Conservation (phyloP, 2,888 invertebrate species). For the Spilarctia lutea region DNA sequence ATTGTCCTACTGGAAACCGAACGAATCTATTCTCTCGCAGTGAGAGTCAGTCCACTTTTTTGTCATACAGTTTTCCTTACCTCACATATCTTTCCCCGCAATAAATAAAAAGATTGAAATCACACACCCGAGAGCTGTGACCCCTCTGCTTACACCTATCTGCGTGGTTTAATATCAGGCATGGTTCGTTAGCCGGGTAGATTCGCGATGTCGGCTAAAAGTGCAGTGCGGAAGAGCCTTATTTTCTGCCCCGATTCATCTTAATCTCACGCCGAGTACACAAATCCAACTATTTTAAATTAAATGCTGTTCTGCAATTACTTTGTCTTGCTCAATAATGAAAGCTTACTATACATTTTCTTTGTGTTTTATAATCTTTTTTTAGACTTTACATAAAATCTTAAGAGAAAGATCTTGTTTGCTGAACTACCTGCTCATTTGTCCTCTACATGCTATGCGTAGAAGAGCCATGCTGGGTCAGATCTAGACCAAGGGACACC, state of each 20-base stretch:
- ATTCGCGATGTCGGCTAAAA: slow-evolving; percentile 51
- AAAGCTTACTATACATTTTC: not conserved
- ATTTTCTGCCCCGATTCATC: slow-evolving; percentile 55
- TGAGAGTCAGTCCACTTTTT: not conserved
- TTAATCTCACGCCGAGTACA: slow-evolving; percentile 55
- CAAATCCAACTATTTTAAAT: slow-evolving; percentile 37
- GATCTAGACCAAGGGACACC: too few relatives aligned
- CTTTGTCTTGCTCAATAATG: slow-evolving; percentile 15
- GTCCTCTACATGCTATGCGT: too few relatives aligned
- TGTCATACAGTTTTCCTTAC: not conserved
- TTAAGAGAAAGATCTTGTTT: not conserved
- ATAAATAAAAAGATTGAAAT: not conserved
- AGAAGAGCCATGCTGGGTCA: too few relatives aligned
- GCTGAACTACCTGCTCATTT: too few relatives aligned
- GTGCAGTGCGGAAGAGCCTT: slow-evolving; percentile 50
- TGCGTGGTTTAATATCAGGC: slow-evolving; percentile 24
- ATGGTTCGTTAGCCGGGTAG: slow-evolving; percentile 25
- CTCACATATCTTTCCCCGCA: not conserved
- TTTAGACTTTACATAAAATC: not conserved
- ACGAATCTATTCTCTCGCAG: not conserved
- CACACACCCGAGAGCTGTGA: not conserved
- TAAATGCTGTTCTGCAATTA: slow-evolving; percentile 34
- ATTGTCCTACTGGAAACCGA: too few relatives aligned
- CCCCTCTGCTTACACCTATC: slow-evolving; percentile 11
- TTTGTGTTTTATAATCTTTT: not conserved